Conservation (phyloP, 2,113 vertebrate species). For the Lota lota region DNA sequence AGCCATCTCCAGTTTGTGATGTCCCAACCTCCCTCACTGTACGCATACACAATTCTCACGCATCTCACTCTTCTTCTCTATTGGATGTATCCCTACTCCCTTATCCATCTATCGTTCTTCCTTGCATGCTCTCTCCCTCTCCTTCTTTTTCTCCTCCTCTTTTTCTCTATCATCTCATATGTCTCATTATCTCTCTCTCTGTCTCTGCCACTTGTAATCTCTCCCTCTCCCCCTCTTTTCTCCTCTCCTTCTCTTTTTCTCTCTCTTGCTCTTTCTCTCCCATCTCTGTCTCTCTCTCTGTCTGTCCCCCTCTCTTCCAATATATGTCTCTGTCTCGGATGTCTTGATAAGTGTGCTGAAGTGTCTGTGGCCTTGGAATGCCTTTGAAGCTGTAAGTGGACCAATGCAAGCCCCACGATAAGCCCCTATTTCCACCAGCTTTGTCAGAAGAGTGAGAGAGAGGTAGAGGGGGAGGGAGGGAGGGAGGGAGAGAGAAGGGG, state of each 20-base stretch:
- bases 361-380: not conserved
- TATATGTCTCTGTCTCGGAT: not conserved
- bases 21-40: no score
- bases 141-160: not conserved
- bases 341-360: not conserved
- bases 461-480: not conserved
- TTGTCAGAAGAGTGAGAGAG: not conserved
- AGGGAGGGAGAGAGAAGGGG: no score
- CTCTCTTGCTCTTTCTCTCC: not conserved
- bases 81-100: not conserved
- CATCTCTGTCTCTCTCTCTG: not conserved
- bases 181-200: not conserved
- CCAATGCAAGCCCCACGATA: not conserved
- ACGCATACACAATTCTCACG: not conserved
- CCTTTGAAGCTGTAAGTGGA: slow-evolving; percentile 4
- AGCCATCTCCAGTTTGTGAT: no score
- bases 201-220: not conserved
- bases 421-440: not conserved
- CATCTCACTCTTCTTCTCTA: not conserved
- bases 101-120: not conserved
- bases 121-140: not conserved
- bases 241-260: not conserved
- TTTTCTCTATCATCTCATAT: not conserved
- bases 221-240: not conserved
- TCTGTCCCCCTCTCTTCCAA: not conserved